These are phyloP conservation scores for Polypterus senegalus DNA, from an alignment of 2,113 vertebrate species.

Conservation along the genomic window DNA sequence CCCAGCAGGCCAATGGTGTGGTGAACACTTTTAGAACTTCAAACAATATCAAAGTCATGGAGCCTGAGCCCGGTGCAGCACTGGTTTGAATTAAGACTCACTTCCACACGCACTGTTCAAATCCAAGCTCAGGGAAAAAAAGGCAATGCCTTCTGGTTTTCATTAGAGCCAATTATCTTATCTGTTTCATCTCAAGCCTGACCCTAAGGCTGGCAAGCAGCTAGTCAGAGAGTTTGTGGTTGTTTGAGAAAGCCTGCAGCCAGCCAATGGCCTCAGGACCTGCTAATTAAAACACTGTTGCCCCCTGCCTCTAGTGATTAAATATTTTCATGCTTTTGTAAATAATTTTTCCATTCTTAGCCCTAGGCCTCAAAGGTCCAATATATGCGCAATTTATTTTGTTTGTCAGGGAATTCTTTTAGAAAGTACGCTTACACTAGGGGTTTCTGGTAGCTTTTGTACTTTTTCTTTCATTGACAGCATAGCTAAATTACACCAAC, in stretches of 20 bases:
- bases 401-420: constrained; percentile 57
- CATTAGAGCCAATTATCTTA: constrained; percentile 99
- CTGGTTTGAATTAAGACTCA: constrained; percentile 94
- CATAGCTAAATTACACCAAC: too few species aligned
- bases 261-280: constrained; percentile 81
- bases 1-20: constrained; percentile 80
- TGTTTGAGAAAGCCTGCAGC: constrained; percentile 82
- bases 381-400: constrained; percentile 60
- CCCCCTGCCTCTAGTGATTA: constrained; percentile 88
- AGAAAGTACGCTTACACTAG: constrained; percentile 44
- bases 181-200: constrained; percentile 97
- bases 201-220: constrained; percentile 89
- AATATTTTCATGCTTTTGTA: constrained; percentile 96
- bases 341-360: constrained; percentile 90
- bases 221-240: constrained; percentile 68
- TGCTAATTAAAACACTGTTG: constrained; percentile 92
- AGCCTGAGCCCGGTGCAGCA: constrained; percentile 67
- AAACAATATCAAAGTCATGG: constrained; percentile 89
- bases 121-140: constrained; percentile 85
- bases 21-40: constrained; percentile 88
- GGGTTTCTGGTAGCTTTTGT: constrained; percentile 45
- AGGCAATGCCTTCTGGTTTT: constrained; percentile 86
- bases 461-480: constrained; percentile 23
- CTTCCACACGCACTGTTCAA: constrained; percentile 78
- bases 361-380: constrained; percentile 71